These are phyloP conservation scores for Orgyia antiqua DNA, from an alignment of 2,888 invertebrate species.

Conservation along the genomic window DNA sequence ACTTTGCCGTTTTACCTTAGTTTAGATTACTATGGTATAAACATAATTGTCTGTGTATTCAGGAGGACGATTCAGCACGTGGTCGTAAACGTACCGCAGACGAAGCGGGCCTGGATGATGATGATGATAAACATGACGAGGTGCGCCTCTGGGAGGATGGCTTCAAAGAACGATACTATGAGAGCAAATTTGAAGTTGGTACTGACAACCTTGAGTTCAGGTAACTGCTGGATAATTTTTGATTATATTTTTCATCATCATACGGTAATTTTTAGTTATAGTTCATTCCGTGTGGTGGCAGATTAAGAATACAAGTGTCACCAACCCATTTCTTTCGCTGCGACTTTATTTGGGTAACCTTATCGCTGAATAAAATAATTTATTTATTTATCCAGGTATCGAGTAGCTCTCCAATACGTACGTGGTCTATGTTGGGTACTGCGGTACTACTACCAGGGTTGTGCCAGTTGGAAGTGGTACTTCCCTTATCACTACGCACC, in stretches of 20 bases:
- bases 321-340: too few species aligned
- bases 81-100: conserved; percentile 77
- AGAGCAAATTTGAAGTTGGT: conserved; percentile 92
- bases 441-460: conserved; percentile 99
- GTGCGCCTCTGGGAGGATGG: conserved; percentile 97
- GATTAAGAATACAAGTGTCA: too few species aligned
- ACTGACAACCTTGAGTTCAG: conserved; percentile 89
- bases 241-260: too few species aligned
- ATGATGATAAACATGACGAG: conserved; percentile 90
- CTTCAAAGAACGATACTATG: conserved; percentile 98
- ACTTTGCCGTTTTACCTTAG: too few species aligned
- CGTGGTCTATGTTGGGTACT: conserved; percentile 98
- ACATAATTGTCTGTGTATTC: too few species aligned
- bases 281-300: too few species aligned
- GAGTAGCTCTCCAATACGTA: conserved; percentile 96
- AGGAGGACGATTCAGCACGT: conserved; percentile 34
- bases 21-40: too few species aligned
- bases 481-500: conserved; percentile 99
- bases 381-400: conserved; percentile 81
- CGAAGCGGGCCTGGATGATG: conserved; percentile 75
- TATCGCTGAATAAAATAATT: too few species aligned
- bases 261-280: too few species aligned
- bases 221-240: too few species aligned
- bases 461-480: conserved; percentile 99
- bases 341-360: too few species aligned